Evolutionary conservation across 2,888 invertebrate species (phyloP).

Genomic region (Oeneis ivallda): DNA sequence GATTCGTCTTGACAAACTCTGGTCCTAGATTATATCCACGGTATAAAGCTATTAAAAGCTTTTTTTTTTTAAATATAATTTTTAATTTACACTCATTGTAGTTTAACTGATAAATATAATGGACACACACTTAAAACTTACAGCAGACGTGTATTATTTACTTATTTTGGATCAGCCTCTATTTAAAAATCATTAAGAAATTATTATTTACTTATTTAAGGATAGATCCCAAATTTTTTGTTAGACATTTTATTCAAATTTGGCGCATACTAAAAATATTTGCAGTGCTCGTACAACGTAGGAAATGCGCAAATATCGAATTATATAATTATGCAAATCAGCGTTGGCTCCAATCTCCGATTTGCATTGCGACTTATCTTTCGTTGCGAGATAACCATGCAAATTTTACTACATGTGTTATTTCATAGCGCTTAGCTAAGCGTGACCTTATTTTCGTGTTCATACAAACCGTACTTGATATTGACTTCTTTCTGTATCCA

Average conservation of each 20-base stretch:
- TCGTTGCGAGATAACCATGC: slow-evolving; percentile 37
- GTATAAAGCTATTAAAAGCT: too few relatives aligned
- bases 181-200: too few relatives aligned
- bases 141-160: too few relatives aligned
- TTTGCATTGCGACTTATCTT: slow-evolving; percentile 37
- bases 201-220: too few relatives aligned
- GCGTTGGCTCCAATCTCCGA: slow-evolving; percentile 27
- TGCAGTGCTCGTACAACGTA: not conserved
- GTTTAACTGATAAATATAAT: too few relatives aligned
- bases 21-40: too few relatives aligned
- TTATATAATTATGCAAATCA: slow-evolving; percentile 27
- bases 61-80: too few relatives aligned
- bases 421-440: slow-evolving; percentile 32
- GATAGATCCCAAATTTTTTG: too few relatives aligned
- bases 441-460: slow-evolving; percentile 20
- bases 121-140: too few relatives aligned
- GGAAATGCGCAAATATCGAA: slow-evolving; percentile 19
- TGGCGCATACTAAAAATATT: not conserved
- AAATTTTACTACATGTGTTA: slow-evolving; percentile 34
- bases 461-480: slow-evolving; percentile 14
- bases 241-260: not conserved
- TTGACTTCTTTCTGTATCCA: not conserved
- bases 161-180: too few relatives aligned
- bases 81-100: too few relatives aligned
- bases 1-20: too few relatives aligned